Evolutionary conservation across 1,140 invertebrate species (phyloP).

Genomic region (Nephila pilipes): DNA sequence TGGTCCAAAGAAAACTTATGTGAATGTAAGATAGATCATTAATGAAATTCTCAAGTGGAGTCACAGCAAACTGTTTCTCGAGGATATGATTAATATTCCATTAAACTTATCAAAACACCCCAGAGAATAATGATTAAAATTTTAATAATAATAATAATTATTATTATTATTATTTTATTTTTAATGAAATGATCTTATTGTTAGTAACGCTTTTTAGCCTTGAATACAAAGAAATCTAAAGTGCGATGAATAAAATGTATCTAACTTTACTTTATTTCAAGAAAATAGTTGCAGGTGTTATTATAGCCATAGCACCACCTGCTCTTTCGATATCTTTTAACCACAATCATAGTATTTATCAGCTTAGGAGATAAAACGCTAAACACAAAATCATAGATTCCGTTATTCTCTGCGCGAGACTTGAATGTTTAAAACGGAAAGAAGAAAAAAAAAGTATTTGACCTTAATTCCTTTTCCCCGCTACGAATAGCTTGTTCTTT

Average conservation of each 20-base stretch:
- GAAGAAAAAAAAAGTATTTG: neutral
- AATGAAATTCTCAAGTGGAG: too few relatives aligned
- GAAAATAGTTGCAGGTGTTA: neutral
- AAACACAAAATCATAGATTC: neutral
- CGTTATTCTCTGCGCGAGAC: neutral
- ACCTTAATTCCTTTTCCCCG: neutral
- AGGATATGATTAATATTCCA: neutral
- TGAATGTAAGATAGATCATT: too few relatives aligned
- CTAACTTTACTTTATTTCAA: neutral
- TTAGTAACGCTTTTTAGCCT: too few relatives aligned
- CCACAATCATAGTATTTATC: constrained; percentile 10
- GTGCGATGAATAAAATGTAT: neutral
- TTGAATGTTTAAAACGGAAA: neutral
- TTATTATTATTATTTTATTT: too few relatives aligned
- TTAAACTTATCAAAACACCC: neutral
- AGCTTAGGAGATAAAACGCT: neutral
- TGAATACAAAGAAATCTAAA: too few relatives aligned
- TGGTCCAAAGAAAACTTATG: too few relatives aligned
- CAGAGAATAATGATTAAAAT: too few relatives aligned
- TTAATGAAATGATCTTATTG: too few relatives aligned
- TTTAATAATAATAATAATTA: too few relatives aligned
- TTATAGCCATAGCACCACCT: neutral
- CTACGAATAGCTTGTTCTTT: neutral
- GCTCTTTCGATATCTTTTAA: neutral
- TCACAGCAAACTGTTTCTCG: neutral